A percentile compares a stretch with the other conserved stretches of the same genome.
Evolutionary conservation across 2,888 invertebrate genomes (phyloP).

Genomic region (Lithophane leautieri): DNA sequence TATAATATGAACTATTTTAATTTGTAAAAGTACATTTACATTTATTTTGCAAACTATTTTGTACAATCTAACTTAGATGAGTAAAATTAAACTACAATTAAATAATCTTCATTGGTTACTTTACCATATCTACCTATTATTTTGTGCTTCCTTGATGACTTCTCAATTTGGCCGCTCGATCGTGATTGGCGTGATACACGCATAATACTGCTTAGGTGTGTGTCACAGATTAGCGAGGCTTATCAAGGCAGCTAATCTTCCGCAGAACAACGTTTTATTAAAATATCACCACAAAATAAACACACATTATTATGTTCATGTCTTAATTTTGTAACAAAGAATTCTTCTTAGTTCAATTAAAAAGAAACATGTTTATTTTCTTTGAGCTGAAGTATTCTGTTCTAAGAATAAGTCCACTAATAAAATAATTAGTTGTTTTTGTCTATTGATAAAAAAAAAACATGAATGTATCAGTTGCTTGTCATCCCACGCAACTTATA

Average conservation of each 20-base stretch:
- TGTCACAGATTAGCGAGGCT: neutral
- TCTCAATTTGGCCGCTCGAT: neutral
- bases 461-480: slow-evolving; percentile 18
- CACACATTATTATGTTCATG: slow-evolving; percentile 10
- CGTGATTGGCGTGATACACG: neutral
- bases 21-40: neutral
- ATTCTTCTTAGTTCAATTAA: slow-evolving; percentile 8
- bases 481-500: slow-evolving; percentile 29
- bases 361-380: slow-evolving; percentile 7
- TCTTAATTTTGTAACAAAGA: slow-evolving; percentile 3
- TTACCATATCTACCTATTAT: neutral
- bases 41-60: slow-evolving; percentile 6
- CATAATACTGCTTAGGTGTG: neutral
- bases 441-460: slow-evolving; percentile 19
- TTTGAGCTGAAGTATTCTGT: neutral
- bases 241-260: neutral
- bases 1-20: slow-evolving; percentile 22
- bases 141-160: neutral
- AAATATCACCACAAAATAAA: slow-evolving; percentile 11
- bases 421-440: slow-evolving; percentile 1
- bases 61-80: neutral
- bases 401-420: slow-evolving; percentile 3
- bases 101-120: neutral
- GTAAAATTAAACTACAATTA: neutral
- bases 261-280: slow-evolving; percentile 1